Percentiles rank a stretch among this genome's conserved stretches.
These are phyloP conservation scores for Gymnothorax reevesii DNA, from an alignment of 2,797 vertebrate genomes.

Conservation along the genomic window DNA sequence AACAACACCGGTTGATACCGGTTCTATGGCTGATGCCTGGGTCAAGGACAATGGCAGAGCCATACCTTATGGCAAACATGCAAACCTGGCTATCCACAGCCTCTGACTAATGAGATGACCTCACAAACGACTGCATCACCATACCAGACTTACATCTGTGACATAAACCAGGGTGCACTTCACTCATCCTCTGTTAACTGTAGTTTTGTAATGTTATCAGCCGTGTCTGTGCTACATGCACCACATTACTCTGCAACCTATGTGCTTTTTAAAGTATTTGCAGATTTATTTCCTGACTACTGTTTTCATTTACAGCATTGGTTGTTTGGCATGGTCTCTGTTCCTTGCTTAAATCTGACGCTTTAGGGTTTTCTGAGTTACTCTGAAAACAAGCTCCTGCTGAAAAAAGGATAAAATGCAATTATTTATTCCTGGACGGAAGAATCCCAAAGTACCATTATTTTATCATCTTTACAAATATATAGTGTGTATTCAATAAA, in stretches of 20 bases:
- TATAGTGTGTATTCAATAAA: too few species aligned
- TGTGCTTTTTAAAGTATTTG: not conserved
- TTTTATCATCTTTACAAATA: not conserved
- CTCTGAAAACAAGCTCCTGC: not conserved
- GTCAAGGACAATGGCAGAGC: too few species aligned
- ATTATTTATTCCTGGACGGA: not conserved
- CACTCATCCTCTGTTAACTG: not conserved
- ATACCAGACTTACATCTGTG: too few species aligned
- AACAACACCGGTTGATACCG: too few species aligned
- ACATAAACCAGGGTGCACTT: too few species aligned
- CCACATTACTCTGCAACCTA: not conserved
- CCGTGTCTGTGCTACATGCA: not conserved
- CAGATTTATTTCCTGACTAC: not conserved
- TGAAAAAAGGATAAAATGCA: not conserved
- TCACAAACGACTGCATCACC: too few species aligned
- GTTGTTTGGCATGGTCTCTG: not conserved
- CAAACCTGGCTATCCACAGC: too few species aligned
- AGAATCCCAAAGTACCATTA: not conserved
- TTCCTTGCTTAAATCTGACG: not conserved
- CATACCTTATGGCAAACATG: too few species aligned
- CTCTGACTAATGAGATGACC: too few species aligned
- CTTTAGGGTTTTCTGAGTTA: not conserved
- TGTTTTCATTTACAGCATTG: not conserved
- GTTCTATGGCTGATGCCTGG: too few species aligned
- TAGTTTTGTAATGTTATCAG: not conserved